Base-by-base conservation (phyloP, 2,797 vertebrate species). In the Sebastes aleutianus region DNA sequence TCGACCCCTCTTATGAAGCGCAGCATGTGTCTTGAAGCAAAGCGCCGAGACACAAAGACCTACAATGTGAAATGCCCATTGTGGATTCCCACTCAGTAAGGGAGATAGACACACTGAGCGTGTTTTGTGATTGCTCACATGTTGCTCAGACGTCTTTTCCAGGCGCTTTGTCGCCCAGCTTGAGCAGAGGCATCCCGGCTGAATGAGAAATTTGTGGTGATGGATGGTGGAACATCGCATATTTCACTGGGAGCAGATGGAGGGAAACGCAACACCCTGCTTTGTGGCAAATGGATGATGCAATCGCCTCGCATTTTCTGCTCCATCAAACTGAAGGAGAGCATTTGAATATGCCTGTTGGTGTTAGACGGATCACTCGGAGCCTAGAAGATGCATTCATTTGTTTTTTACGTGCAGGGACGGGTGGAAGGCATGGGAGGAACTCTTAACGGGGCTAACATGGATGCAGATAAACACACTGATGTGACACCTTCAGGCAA, bases 181-280 rank as follows among this genome's bases (percentile, higher is more conserved):
- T 74, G 84, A 87, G 70, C 83, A 58, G 74, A 59, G 8, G 62
- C 80, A n/a, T 76, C 59, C 39, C 14, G 29, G 57, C 66, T 78
- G 70, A 81, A 84, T 72, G 73, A n/a, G 63, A 64, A 64, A 69
- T 80, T 62, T 47, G 85, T 56, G 61, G 57, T 85, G 88, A 90
- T 74, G 71, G 83, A 92, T 87, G 83, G 72, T 16, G 76, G 68
- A 83, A 78, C 83, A 24, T 82, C 54, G 11, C 88, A 57, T 67
- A 70, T 89, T 89, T 87, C 66, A 67, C 82, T 77, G 47, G 67
- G 80, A 93, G 86, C 87, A 91, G 89, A 90, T 89, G 90, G 91
- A 78, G 79, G 82, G 87, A 86, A 91, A 83, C 2, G n/a, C 73
- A 81, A 82, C 85, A 82, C 77, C 59, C 83, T 81, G 84, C 87